Percentiles rank a stretch among this genome's conserved stretches.
Evolutionary conservation across 2,797 vertebrate genomes (phyloP).

Genomic region (Hybognathus amarus): DNA sequence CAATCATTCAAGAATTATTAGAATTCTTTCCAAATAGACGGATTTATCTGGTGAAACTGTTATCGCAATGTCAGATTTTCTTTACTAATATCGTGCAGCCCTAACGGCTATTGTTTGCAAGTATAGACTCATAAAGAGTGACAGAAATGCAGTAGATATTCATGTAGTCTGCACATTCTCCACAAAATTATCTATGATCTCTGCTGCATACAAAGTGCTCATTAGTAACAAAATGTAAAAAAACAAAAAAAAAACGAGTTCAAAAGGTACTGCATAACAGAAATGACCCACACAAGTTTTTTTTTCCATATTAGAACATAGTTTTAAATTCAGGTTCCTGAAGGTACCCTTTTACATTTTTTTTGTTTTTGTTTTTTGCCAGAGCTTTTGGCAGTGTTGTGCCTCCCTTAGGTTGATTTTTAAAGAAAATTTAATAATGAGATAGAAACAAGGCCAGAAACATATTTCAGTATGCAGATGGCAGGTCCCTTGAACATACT

Average conservation of each 20-base stretch:
- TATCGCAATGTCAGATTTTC: neutral
- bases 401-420: neutral
- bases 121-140: neutral
- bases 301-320: neutral
- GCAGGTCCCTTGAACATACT: neutral
- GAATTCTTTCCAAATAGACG: neutral
- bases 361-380: neutral
- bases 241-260: neutral
- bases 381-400: neutral
- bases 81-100: neutral
- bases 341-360: neutral
- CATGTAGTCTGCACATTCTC: neutral
- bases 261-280: neutral
- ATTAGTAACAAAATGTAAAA: neutral
- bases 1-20: too few relatives aligned
- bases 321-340: neutral
- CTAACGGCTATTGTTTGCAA: neutral
- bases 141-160: neutral
- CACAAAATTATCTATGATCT: neutral
- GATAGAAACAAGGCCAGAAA: neutral
- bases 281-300: neutral
- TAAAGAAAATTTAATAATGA: slow-evolving; percentile 4
- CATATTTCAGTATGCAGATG: neutral
- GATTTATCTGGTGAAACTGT: neutral
- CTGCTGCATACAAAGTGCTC: slow-evolving; percentile 26